Evolutionary conservation across 1,140 invertebrate genomes (phyloP).

Genomic region (Anagrus nilaparvatae): DNA sequence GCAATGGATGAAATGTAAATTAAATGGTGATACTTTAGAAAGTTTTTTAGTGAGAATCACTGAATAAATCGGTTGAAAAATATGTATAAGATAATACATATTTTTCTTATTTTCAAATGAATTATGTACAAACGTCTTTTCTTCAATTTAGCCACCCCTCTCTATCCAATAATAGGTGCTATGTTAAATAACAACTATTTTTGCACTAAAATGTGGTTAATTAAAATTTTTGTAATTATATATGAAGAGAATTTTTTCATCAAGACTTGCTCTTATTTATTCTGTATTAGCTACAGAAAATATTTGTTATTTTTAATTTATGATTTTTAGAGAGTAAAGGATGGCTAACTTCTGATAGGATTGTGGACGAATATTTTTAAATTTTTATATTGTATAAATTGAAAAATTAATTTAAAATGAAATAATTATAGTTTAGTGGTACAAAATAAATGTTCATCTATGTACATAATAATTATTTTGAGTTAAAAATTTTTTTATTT

Average conservation of each 20-base stretch:
- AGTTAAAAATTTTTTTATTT: constrained; percentile 13
- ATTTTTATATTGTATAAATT: constrained; percentile 4
- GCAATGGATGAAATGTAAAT: constrained; percentile 63
- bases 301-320: constrained; percentile 10
- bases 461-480: constrained; percentile 6
- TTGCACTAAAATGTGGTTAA: too few species aligned
- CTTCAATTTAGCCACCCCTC: too few species aligned
- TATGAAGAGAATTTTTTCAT: too few species aligned
- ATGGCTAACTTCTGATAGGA: too few species aligned
- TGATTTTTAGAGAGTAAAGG: constrained; percentile 4
- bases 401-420: constrained; percentile 3
- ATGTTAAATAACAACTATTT: constrained; percentile 15
- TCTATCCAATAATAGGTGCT: too few species aligned
- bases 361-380: too few species aligned
- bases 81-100: constrained; percentile 15
- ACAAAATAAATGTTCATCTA: constrained; percentile 13
- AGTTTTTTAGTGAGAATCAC: constrained; percentile 12
- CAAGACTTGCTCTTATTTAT: too few species aligned
- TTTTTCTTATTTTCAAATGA: constrained; percentile 14
- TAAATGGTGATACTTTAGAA: constrained; percentile 16
- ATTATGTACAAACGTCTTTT: constrained; percentile 9
- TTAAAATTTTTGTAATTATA: too few species aligned
- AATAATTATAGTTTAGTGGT: constrained; percentile 6
- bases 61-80: too few species aligned
- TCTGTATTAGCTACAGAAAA: too few species aligned